Evolutionary conservation across 2,113 vertebrate genomes (phyloP).

Genomic region (Ochotona princeps): DNA sequence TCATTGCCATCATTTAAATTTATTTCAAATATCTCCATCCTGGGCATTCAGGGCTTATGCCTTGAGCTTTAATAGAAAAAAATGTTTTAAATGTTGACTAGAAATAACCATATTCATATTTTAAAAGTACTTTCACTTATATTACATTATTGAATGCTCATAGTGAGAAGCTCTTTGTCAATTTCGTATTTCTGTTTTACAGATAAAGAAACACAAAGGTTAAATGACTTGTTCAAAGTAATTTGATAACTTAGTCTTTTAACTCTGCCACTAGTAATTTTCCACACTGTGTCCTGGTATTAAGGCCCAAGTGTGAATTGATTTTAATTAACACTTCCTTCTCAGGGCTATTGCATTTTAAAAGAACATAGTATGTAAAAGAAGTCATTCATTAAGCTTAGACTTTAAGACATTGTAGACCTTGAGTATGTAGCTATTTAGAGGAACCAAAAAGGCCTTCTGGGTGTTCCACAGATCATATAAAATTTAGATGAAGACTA

Average conservation of each 20-base stretch:
- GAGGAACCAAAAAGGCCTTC: conserved; percentile 15
- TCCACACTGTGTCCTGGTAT: conserved; percentile 24
- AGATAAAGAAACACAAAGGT: conserved; percentile 50
- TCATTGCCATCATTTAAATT: not conserved
- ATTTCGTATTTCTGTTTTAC: conserved; percentile 40
- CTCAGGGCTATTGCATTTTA: conserved; percentile 57
- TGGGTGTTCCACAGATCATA: not conserved
- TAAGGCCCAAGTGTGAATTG: conserved; percentile 64
- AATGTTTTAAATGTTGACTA: not conserved
- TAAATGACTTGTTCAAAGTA: conserved; percentile 49
- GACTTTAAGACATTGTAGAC: conserved; percentile 31
- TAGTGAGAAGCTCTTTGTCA: not conserved
- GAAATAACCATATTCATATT: not conserved
- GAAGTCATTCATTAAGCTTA: conserved; percentile 39
- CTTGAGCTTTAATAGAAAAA: not conserved
- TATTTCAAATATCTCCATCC: conserved; percentile 1
- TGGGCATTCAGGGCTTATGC: not conserved
- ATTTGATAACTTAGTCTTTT: conserved; percentile 56
- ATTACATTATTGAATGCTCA: conserved; percentile 44
- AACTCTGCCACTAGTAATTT: conserved; percentile 46
- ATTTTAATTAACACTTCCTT: conserved; percentile 76
- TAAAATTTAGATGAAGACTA: conserved; percentile 28
- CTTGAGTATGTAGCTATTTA: conserved; percentile 20
- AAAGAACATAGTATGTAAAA: conserved; percentile 53
- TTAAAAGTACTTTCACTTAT: conserved; percentile 35